Percentiles rank a stretch among this genome's conserved stretches.
phyloP scores from a whole-genome alignment of 53 echinoderm and acorn worm species.

The Echinarachnius parma region DNA sequence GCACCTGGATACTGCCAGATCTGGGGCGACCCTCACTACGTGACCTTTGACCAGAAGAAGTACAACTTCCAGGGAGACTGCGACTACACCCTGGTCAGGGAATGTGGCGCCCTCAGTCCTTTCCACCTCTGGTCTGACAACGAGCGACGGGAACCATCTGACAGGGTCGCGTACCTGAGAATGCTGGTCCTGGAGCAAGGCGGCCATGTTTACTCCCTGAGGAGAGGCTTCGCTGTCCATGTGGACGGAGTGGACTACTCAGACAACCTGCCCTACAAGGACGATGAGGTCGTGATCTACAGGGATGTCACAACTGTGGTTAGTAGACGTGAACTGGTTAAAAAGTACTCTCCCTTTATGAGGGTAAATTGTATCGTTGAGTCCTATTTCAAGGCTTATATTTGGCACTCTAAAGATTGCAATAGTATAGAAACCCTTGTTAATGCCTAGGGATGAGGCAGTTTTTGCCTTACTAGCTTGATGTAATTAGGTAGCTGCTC shows the following conservation, averaged over 20 bases:
- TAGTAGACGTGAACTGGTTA: too few relatives aligned
- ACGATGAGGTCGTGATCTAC: conserved; percentile 50
- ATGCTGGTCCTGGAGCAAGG: conserved; percentile 49
- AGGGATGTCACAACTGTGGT: conserved; percentile 58
- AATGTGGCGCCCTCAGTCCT: background rate
- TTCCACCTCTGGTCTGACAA: conserved; percentile 66
- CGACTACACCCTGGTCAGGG: conserved; percentile 41
- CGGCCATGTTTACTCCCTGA: conserved; percentile 33
- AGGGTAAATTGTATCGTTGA: too few relatives aligned
- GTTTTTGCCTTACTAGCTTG: too few relatives aligned
- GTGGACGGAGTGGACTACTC: conserved; percentile 56
- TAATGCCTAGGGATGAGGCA: too few relatives aligned
- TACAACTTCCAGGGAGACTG: conserved; percentile 70
- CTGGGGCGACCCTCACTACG: conserved; percentile 64
- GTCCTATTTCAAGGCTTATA: too few relatives aligned
- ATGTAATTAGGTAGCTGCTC: too few relatives aligned
- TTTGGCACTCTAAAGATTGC: too few relatives aligned
- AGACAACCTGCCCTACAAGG: conserved; percentile 48
- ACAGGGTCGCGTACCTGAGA: conserved; percentile 50
- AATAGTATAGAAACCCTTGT: too few relatives aligned
- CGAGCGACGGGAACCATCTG: conserved; percentile 42
- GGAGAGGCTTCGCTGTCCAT: conserved; percentile 35
- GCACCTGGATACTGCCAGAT: conserved; percentile 44
- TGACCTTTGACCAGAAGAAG: conserved; percentile 50
- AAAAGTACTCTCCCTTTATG: too few relatives aligned